phyloP scores from a whole-genome alignment of 1,140 invertebrate genomes.

The Bombus superbus region DNA sequence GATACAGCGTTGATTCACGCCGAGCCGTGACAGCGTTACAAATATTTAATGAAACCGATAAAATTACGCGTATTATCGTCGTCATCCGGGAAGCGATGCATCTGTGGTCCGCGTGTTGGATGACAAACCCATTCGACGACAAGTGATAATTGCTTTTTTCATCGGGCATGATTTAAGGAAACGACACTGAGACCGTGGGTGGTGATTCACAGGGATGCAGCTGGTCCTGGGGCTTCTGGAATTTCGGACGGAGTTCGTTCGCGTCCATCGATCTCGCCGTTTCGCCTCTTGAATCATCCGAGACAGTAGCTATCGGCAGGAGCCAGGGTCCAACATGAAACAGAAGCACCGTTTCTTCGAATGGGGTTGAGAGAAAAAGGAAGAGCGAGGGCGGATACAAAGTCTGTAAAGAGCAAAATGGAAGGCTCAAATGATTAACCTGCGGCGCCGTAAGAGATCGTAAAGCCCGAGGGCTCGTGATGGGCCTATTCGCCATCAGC shows the following conservation, averaged over 20 bases:
- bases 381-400: constrained; percentile 26
- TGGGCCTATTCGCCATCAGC: constrained; percentile 39
- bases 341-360: constrained; percentile 33
- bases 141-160: constrained; percentile 37
- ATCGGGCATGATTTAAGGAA: constrained; percentile 59
- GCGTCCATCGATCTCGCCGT: constrained; percentile 52
- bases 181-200: constrained; percentile 51
- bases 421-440: constrained; percentile 70
- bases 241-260: constrained; percentile 25
- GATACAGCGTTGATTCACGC: neutral
- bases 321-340: constrained; percentile 26
- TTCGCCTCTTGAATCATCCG: constrained; percentile 41
- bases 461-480: constrained; percentile 64
- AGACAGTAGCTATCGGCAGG: constrained; percentile 57
- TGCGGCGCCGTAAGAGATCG: constrained; percentile 72
- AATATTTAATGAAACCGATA: constrained; percentile 31
- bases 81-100: neutral
- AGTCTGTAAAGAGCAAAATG: constrained; percentile 45
- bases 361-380: constrained; percentile 4
- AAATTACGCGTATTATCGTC: constrained; percentile 5
- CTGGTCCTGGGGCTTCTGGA: constrained; percentile 52
- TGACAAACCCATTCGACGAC: neutral
- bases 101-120: no score
- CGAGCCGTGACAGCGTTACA: neutral
- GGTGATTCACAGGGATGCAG: constrained; percentile 33